Conservation (phyloP, 2,888 invertebrate genomes). For the Hetaerina titia region DNA sequence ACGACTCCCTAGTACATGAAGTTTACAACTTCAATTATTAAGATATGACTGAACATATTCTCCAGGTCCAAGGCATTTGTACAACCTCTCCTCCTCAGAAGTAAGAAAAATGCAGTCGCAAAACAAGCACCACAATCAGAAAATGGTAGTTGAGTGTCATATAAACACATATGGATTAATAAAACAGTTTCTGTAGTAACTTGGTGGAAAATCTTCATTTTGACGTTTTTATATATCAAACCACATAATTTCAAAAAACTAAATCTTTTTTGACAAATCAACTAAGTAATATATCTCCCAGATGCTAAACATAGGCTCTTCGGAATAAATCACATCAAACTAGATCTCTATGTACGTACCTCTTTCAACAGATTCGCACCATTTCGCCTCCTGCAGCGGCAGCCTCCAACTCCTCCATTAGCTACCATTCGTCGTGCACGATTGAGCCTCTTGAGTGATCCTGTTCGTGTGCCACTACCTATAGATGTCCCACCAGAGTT, state of each 20-base stretch:
- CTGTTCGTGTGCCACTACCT: slow-evolving; percentile 41
- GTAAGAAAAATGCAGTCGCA: too few species aligned
- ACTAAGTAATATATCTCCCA: background rate
- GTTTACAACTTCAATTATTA: too few species aligned
- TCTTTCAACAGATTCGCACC: slow-evolving; percentile 69
- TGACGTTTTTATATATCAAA: too few species aligned
- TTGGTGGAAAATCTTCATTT: too few species aligned
- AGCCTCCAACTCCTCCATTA: slow-evolving; percentile 68
- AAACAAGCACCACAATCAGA: too few species aligned
- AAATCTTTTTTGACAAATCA: slow-evolving; percentile 18
- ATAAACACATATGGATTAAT: too few species aligned
- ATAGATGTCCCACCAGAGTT: slow-evolving; percentile 37
- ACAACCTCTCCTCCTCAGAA: too few species aligned
- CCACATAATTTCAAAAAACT: background rate
- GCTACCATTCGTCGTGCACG: slow-evolving; percentile 51
- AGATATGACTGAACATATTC: too few species aligned
- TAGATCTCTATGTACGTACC: background rate
- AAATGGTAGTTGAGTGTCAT: too few species aligned
- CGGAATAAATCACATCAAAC: slow-evolving; percentile 38
- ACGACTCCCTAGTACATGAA: too few species aligned
- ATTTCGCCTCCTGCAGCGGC: slow-evolving; percentile 66
- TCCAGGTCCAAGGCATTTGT: too few species aligned
- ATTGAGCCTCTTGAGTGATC: slow-evolving; percentile 50
- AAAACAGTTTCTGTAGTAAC: too few species aligned
- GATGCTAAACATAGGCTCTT: slow-evolving; percentile 10